Percentiles rank a stretch among this genome's conserved stretches.
These are phyloP conservation scores for Harpagus bidentatus DNA, from an alignment of 2,113 vertebrate genomes.

Conservation along the genomic window DNA sequence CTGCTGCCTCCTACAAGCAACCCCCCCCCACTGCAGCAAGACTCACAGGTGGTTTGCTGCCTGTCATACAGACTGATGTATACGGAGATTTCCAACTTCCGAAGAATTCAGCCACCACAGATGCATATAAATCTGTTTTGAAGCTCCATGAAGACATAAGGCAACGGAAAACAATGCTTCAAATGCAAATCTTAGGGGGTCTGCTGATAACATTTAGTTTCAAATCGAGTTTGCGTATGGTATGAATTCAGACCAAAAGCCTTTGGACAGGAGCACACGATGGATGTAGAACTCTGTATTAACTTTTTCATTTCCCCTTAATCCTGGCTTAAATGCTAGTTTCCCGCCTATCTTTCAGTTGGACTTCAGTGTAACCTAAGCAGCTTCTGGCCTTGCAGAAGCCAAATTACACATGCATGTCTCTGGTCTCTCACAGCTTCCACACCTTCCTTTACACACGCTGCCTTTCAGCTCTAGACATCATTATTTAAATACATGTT, in stretches of 20 bases:
- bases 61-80: background rate
- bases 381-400: background rate
- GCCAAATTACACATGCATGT: background rate
- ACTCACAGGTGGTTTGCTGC: background rate
- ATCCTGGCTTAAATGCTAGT: background rate
- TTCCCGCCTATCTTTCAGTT: background rate
- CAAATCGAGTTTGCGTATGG: background rate
- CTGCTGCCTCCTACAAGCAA: background rate
- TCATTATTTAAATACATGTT: background rate
- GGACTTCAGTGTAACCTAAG: background rate
- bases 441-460: background rate
- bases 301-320: background rate
- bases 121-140: background rate
- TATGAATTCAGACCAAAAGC: background rate
- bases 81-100: background rate
- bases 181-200: background rate
- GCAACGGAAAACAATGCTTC: background rate
- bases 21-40: background rate
- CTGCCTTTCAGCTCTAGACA: background rate
- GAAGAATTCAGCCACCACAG: background rate
- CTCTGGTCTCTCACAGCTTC: background rate
- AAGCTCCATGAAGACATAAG: background rate
- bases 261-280: background rate
- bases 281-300: background rate
- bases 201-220: background rate